phyloP scores from a whole-genome alignment of 2,797 vertebrate species.

The Echeneis naucrates region DNA sequence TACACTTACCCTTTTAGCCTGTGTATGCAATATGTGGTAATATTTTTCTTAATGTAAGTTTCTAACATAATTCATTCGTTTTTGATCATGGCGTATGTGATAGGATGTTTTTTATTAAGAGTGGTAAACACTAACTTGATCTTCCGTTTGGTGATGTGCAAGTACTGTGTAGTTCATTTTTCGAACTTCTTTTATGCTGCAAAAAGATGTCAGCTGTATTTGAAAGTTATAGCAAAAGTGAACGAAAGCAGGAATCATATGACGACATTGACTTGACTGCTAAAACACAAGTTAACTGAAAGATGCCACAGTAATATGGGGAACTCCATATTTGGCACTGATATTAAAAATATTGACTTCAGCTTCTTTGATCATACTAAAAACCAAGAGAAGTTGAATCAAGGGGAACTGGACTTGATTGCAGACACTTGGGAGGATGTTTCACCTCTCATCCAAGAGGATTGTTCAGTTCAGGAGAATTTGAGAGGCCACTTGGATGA shows the following conservation, averaged over 20 bases:
- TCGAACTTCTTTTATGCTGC: neutral
- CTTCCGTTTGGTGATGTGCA: neutral
- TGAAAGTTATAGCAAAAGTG: neutral
- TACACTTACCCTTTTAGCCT: conserved; percentile 50
- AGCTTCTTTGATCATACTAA: neutral
- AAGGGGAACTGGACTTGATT: too few relatives aligned
- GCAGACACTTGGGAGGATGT: too few relatives aligned
- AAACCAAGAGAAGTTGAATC: too few relatives aligned
- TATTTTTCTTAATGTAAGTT: neutral
- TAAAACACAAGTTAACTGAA: neutral
- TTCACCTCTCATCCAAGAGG: too few relatives aligned
- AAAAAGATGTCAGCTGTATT: too few relatives aligned
- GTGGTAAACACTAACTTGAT: neutral
- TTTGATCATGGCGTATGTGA: neutral
- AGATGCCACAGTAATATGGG: neutral
- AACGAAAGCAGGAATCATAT: neutral
- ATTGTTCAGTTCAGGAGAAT: too few relatives aligned
- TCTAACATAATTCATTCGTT: neutral
- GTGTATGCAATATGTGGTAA: conserved; percentile 9
- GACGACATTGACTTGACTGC: too few relatives aligned
- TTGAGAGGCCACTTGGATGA: too few relatives aligned
- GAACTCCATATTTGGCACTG: neutral
- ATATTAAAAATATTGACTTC: neutral
- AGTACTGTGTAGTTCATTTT: neutral
- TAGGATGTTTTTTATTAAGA: neutral